Conservation (phyloP, 2,888 invertebrate species). For the Monoplex corrugatus region DNA sequence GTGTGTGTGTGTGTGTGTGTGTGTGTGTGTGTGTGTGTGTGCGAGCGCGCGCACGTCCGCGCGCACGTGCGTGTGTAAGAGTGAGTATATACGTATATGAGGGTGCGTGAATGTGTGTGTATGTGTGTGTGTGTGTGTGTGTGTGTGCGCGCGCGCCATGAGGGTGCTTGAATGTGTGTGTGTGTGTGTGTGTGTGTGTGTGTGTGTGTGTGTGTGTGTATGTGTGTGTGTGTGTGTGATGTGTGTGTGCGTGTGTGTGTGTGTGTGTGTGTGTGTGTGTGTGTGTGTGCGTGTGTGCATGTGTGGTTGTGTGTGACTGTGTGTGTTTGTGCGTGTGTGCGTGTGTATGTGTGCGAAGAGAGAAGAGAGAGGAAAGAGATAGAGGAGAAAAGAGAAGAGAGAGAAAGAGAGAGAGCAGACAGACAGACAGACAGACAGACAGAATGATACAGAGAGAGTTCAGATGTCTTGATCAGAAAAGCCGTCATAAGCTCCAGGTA, state of each 20-base stretch:
- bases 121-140: slow-evolving; percentile 25
- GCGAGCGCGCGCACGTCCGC: neutral
- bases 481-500: too few relatives aligned
- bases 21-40: slow-evolving; percentile 17
- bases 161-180: neutral
- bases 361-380: too few relatives aligned
- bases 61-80: neutral
- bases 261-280: slow-evolving; percentile 28
- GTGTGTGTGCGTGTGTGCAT: slow-evolving; percentile 21
- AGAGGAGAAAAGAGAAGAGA: neutral
- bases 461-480: too few relatives aligned
- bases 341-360: neutral
- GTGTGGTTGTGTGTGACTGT: slow-evolving; percentile 1
- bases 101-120: neutral
- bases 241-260: neutral
- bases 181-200: slow-evolving; percentile 28
- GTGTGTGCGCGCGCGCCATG: neutral
- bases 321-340: slow-evolving; percentile 11
- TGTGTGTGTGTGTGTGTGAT: slow-evolving; percentile 18
- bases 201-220: slow-evolving; percentile 20
- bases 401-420: too few relatives aligned
- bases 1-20: slow-evolving; percentile 20
- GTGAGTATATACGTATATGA: neutral
- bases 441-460: neutral
- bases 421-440: slow-evolving; percentile 18